These are phyloP conservation scores for Diploscapter pachys DNA, from an alignment of 1,140 invertebrate species.

Conservation along the genomic window DNA sequence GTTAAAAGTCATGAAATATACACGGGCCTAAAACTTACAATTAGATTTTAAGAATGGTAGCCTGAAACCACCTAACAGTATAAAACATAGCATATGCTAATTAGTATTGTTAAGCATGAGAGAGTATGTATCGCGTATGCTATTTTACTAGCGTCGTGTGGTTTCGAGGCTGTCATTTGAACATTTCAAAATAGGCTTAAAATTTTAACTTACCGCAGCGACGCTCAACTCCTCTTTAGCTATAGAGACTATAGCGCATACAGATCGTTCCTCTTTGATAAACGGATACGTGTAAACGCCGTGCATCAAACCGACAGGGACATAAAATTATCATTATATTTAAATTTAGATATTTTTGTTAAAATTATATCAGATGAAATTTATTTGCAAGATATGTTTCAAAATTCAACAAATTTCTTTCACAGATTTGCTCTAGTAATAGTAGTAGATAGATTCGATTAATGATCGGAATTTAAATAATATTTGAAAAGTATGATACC, in stretches of 20 bases:
- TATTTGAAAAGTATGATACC: not conserved
- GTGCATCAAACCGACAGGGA: constrained; percentile 63
- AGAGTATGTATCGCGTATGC: too few relatives aligned
- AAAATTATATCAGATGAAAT: too few relatives aligned
- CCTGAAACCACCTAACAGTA: too few relatives aligned
- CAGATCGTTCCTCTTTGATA: constrained; percentile 44
- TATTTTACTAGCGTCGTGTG: not conserved
- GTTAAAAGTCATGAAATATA: constrained; percentile 61
- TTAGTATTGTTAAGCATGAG: too few relatives aligned
- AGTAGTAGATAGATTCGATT: not conserved
- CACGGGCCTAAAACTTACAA: constrained; percentile 38
- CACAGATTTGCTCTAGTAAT: not conserved
- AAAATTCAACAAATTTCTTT: not conserved
- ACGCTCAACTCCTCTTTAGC: constrained; percentile 49
- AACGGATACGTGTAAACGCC: constrained; percentile 68
- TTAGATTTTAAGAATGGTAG: too few relatives aligned
- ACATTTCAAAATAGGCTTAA: not conserved
- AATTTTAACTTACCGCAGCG: constrained; percentile 35
- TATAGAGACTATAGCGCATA: constrained; percentile 52
- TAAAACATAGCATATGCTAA: too few relatives aligned
- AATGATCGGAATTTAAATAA: too few relatives aligned
- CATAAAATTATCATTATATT: not conserved
- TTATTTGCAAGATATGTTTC: too few relatives aligned
- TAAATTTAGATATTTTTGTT: constrained; percentile 8
- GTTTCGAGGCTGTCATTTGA: not conserved